Evolutionary conservation across 1,140 invertebrate genomes (phyloP), one percentile per base, ranked within the genome.

Genomic region (Pissodes strobi): DNA sequence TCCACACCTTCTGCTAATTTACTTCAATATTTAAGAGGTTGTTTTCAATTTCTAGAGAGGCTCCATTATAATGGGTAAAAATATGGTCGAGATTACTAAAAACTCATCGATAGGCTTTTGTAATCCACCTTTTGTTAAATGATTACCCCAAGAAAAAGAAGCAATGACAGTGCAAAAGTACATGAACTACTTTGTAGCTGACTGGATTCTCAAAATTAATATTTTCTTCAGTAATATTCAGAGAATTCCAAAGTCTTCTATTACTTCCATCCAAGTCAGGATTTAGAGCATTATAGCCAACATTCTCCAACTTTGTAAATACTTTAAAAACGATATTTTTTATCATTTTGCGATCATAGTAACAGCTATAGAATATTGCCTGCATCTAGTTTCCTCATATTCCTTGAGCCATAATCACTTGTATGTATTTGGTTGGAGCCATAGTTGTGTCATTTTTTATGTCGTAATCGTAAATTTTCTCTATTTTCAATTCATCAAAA

Each of bases 331-430:
- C 5, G 5, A 59, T 10, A 43, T 48, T 38, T 43, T 67, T 67
- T 21, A 60, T 63, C 19, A 67, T 67, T 43, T 63, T 63, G 22
- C 52, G 43, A 43, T n/a, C n/a, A n/a, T n/a, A n/a, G n/a, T n/a
- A n/a, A n/a, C n/a, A n/a, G n/a, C n/a, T n/a, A n/a, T n/a, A n/a
- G n/a, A n/a, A n/a, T n/a, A n/a, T 52, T 10, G 43, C 45, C 43
- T 65, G 56, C 46, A 60, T 60, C 56, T 43, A 63, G 2, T 38
- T 63, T 2, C 19, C 13, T 13, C 13, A 48, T 30, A 65, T 39
- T 49, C 63, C 61, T 15, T 41, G 39, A n/a, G n/a, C n/a, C n/a
- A n/a, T n/a, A n/a, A n/a, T n/a, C n/a, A n/a, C n/a, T n/a, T n/a
- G n/a, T n/a, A 53, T 19, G 21, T 51, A 56, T 23, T 34, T 64